Conservation (phyloP, 2,113 vertebrate species). For the Lepidothrix coronata region DNA sequence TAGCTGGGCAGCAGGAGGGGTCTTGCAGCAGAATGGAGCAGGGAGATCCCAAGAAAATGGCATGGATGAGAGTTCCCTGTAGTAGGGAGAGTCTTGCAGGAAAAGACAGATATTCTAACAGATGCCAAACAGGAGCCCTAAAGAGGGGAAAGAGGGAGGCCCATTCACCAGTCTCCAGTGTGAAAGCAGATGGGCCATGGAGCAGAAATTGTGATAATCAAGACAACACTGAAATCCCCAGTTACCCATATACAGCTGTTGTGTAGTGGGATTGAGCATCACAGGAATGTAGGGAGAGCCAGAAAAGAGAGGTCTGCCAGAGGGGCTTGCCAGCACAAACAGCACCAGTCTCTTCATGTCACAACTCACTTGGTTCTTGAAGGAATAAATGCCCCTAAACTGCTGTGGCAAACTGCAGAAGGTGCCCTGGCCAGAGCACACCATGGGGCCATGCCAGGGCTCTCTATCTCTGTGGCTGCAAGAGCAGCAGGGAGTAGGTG, state of each 20-base stretch:
- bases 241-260: neutral
- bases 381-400: neutral
- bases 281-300: neutral
- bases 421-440: neutral
- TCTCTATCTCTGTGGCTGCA: neutral
- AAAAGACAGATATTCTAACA: neutral
- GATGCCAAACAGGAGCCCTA: neutral
- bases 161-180: neutral
- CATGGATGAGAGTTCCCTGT: neutral
- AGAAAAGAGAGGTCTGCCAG: neutral
- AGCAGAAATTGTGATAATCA: neutral
- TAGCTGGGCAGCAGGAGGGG: neutral
- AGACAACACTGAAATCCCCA: neutral
- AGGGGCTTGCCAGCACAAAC: neutral
- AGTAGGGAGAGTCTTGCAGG: neutral
- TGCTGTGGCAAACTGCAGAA: neutral
- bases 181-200: neutral
- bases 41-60: neutral
- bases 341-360: neutral
- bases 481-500: neutral
- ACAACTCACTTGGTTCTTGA: neutral
- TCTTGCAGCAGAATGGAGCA: neutral
- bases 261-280: neutral
- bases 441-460: neutral
- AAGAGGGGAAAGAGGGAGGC: neutral